phyloP scores from a whole-genome alignment of 1,140 invertebrate genomes.

The Streblospio benedicti region DNA sequence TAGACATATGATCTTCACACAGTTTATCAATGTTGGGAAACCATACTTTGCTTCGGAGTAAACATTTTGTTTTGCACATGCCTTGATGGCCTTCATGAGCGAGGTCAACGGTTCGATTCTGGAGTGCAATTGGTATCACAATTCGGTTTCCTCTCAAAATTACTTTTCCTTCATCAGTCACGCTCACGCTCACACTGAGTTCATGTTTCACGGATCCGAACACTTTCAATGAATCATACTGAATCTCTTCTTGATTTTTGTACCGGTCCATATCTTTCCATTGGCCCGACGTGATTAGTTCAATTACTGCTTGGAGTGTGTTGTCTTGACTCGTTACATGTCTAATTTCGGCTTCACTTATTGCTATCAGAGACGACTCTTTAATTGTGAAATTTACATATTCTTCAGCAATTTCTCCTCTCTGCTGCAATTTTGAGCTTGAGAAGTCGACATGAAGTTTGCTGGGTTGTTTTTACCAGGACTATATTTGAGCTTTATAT shows the following conservation, averaged over 20 bases:
- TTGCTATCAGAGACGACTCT: background rate
- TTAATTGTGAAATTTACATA: background rate
- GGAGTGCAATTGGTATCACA: constrained; percentile 18
- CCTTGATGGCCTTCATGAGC: constrained; percentile 21
- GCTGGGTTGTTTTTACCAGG: constrained; percentile 18
- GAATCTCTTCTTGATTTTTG: background rate
- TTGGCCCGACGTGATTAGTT: background rate
- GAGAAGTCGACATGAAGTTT: constrained; percentile 22
- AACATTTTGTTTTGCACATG: constrained; percentile 23
- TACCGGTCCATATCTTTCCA: background rate
- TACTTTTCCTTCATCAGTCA: background rate
- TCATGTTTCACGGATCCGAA: constrained; percentile 11
- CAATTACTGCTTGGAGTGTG: background rate
- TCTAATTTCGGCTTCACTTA: background rate
- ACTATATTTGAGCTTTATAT: constrained; percentile 7
- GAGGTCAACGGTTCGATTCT: constrained; percentile 14
- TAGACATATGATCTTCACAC: constrained; percentile 16
- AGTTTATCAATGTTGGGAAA: constrained; percentile 19
- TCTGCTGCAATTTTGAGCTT: background rate
- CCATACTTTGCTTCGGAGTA: constrained; percentile 22
- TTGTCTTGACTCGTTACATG: background rate
- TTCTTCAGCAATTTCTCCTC: background rate
- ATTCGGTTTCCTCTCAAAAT: constrained; percentile 16
- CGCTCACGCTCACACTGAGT: constrained; percentile 3
- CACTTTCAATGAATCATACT: background rate